These are phyloP conservation scores for Podocnemis expansa DNA, from an alignment of 2,113 vertebrate genomes.

Conservation along the genomic window DNA sequence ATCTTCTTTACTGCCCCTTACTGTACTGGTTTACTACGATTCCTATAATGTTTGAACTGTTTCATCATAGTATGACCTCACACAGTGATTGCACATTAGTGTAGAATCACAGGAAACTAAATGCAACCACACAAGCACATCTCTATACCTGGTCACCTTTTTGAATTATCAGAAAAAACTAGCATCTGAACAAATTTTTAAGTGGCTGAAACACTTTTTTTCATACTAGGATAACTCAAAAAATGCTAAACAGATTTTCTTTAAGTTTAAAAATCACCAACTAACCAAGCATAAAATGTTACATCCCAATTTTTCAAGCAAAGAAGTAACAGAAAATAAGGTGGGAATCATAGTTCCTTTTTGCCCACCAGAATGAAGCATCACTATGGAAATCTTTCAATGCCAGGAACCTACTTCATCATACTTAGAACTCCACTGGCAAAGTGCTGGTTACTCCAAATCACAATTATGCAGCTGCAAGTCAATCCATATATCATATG, in stretches of 20 bases:
- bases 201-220: background rate
- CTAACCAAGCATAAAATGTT: background rate
- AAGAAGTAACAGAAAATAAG: background rate
- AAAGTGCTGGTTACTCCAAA: background rate
- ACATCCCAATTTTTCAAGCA: background rate
- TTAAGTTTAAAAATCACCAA: background rate
- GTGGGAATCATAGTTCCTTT: background rate
- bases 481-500: background rate
- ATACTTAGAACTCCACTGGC: background rate
- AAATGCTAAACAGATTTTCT: background rate
- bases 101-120: constrained; percentile 19
- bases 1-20: background rate
- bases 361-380: background rate
- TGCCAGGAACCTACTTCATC: background rate
- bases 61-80: constrained; percentile 3
- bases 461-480: background rate
- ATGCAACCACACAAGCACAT: constrained; percentile 28
- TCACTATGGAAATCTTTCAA: background rate
- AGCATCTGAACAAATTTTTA: constrained; percentile 9
- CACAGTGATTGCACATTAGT: background rate
- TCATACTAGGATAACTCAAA: background rate
- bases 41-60: background rate
- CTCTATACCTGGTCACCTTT: constrained; percentile 13
- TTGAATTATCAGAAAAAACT: background rate
- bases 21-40: constrained; percentile 38